phyloP scores from a whole-genome alignment of 1,140 invertebrate species.

The Lepidotrigona ventralis region DNA sequence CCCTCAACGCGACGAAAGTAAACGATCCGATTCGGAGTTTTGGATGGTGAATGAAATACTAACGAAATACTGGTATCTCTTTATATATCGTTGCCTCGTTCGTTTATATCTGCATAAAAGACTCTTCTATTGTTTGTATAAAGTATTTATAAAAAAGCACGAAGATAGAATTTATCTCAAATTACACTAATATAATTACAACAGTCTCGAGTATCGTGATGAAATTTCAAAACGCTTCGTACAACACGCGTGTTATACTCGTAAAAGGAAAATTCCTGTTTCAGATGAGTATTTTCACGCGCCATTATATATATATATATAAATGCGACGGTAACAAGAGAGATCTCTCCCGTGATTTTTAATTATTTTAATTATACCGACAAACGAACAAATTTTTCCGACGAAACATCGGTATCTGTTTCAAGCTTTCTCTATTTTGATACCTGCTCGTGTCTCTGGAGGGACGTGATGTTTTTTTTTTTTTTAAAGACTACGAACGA shows the following conservation, averaged over 20 bases:
- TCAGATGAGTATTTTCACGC: no score
- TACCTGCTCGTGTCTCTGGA: not conserved
- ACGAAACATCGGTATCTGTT: not conserved
- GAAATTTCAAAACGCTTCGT: no score
- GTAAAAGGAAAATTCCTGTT: no score
- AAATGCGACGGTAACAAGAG: not conserved
- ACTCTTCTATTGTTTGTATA: not conserved
- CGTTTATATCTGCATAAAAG: not conserved
- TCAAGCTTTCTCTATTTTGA: not conserved
- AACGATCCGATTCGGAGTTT: not conserved
- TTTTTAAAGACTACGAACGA: not conserved
- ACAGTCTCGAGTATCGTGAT: no score
- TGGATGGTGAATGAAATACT: not conserved
- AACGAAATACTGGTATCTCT: no score
- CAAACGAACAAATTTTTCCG: not conserved
- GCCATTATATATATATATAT: not conserved
- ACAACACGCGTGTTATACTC: no score
- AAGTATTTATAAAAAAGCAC: no score
- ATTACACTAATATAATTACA: no score
- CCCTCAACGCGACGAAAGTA: not conserved
- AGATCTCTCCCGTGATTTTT: not conserved
- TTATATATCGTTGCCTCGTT: not conserved
- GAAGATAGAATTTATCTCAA: no score
- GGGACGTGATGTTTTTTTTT: no score
- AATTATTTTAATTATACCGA: not conserved